A percentile compares a stretch with the other conserved stretches of the same genome.
These are phyloP conservation scores for Entosphenus tridentatus DNA, from an alignment of 2,113 vertebrate genomes.

Conservation along the genomic window DNA sequence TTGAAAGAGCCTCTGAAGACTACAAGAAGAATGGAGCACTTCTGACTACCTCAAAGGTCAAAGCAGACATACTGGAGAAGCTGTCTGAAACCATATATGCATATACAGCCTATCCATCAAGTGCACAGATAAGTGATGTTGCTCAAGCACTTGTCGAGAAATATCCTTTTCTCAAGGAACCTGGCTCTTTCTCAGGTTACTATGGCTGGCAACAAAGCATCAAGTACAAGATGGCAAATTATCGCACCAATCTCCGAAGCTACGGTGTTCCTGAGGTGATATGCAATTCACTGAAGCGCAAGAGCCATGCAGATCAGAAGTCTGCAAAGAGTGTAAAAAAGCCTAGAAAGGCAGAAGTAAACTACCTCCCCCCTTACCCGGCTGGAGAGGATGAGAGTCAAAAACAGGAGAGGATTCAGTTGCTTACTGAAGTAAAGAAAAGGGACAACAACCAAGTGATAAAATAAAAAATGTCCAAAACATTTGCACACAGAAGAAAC, in stretches of 20 bases:
- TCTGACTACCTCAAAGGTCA: conserved; percentile 11
- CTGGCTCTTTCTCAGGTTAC: conserved; percentile 13
- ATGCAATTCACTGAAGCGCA: conserved; percentile 12
- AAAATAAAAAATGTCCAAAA: no score
- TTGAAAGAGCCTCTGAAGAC: conserved; percentile 6
- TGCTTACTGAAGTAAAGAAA: no score
- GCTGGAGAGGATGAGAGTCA: conserved; percentile 11
- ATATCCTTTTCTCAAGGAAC: conserved; percentile 14
- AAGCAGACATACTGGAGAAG: conserved; percentile 13
- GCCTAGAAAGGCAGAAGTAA: conserved; percentile 11
- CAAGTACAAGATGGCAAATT: conserved; percentile 15
- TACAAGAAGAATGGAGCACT: background rate
- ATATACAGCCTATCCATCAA: conserved; percentile 13
- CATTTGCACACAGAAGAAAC: no score
- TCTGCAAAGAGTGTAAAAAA: conserved; percentile 14
- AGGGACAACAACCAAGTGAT: no score
- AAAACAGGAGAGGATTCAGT: conserved; percentile 10
- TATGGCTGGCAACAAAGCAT: conserved; percentile 15
- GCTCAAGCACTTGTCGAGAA: conserved; percentile 13
- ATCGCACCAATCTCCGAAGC: conserved; percentile 12
- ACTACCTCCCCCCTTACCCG: conserved; percentile 12
- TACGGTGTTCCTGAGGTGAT: conserved; percentile 12
- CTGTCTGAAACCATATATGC: conserved; percentile 11
- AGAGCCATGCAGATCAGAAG: conserved; percentile 8
- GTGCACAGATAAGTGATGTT: conserved; percentile 12